Conservation (phyloP, 2,888 invertebrate species). For the Taphrorychus bicolor region DNA sequence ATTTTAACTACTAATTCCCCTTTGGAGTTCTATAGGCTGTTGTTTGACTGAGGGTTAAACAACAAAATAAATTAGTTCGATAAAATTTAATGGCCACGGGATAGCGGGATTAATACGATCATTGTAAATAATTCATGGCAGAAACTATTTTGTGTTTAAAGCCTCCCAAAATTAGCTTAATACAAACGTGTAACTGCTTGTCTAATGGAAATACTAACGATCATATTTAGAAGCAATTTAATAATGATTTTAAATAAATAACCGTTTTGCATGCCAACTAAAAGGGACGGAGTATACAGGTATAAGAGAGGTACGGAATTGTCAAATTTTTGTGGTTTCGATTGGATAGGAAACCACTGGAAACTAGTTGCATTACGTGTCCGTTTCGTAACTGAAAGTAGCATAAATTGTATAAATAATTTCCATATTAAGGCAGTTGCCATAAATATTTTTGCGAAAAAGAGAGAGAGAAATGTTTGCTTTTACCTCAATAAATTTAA, state of each 20-base stretch:
- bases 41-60: neutral
- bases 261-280: no score
- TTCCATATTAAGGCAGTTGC: no score
- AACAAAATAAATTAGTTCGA: neutral
- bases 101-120: neutral
- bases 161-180: neutral
- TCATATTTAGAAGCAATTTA: neutral
- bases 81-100: neutral
- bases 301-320: no score
- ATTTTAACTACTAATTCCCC: neutral
- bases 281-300: no score
- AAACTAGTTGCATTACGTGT: no score
- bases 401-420: no score
- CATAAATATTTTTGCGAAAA: neutral
- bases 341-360: no score
- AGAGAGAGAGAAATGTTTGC: neutral
- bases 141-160: neutral
- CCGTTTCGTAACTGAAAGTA: no score
- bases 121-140: neutral
- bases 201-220: neutral
- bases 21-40: neutral
- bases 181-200: neutral
- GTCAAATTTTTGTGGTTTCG: no score
- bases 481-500: neutral
- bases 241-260: neutral